Evolutionary conservation across 2,113 vertebrate genomes (phyloP), one percentile per base, ranked within the genome.

Genomic region (Ceyx margarethae): DNA sequence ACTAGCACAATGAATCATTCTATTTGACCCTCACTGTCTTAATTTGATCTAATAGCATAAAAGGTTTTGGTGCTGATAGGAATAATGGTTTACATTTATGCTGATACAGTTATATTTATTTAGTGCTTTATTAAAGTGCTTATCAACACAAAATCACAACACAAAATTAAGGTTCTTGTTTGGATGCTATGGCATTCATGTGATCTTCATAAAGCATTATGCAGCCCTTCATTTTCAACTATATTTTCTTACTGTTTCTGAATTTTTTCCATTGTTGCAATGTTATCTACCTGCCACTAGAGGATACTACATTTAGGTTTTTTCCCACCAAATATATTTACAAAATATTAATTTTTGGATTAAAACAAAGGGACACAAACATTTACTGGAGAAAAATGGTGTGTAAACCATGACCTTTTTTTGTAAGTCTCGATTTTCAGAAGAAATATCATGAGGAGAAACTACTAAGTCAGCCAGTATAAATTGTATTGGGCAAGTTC

Each of bases 371-470:
- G 18, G 13, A 75, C 15, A 7, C n/a, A 72, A 58, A 22, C 7
- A 83, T 16, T 11, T 54, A 4, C 10, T 50, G 33, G 21, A 45
- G 58, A 67, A 58, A 75, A 67, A 53, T 15, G 8, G 5, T 23
- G 58, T 43, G 15, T 46, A 89, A 85, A 54, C 15, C 19, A 12
- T 72, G 18, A 66, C 11, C 13, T 62, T 51, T 67, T 67, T 87
- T 56, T 79, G 19, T 81, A 69, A 62, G 8, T 33, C 58, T 75
- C 20, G 16, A 43, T 84, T 90, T 91, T 57, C 54, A 77, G 75
- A 77, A 87, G 66, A 95, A 91, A 67, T 87, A 74, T 20, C 54
- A 20, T n/a, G 68, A 92, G 64, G 51, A 46, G 79, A 91, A 94
- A 35, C 17, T 61, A 76, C 66, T 58, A 80, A 73, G 60, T 85